phyloP scores from a whole-genome alignment of 2,113 vertebrate genomes.

The Petaurus breviceps region DNA sequence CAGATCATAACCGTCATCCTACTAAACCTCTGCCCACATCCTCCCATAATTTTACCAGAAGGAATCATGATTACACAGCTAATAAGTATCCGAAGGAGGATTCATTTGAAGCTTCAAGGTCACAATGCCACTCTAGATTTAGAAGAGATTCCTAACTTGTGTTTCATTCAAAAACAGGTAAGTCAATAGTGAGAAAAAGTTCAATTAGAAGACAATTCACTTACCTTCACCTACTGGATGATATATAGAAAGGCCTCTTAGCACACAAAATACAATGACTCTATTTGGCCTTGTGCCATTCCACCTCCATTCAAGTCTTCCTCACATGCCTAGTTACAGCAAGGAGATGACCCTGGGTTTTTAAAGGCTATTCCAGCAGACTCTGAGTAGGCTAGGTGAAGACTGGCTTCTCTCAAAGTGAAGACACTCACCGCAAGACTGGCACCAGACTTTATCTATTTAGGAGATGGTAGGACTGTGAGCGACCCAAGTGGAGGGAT shows the following conservation, averaged over 20 bases:
- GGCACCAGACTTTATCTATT: not conserved
- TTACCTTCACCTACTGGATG: not conserved
- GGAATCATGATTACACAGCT: not conserved
- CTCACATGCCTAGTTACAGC: not conserved
- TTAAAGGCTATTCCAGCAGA: not conserved
- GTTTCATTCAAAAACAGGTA: not conserved
- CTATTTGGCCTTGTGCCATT: not conserved
- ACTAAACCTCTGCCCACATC: not conserved
- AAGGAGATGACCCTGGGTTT: not conserved
- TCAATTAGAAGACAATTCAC: not conserved
- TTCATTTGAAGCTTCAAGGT: not conserved
- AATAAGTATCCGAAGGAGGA: not conserved
- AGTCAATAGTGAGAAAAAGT: not conserved
- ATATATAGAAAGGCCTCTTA: not conserved
- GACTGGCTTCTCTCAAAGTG: not conserved
- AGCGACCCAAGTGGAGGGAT: not conserved
- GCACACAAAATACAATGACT: not conserved
- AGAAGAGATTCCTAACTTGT: not conserved
- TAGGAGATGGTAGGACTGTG: not conserved
- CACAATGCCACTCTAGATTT: not conserved
- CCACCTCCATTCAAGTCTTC: not conserved
- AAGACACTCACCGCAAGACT: not conserved
- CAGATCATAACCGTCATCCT: not conserved
- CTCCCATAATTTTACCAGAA: not conserved
- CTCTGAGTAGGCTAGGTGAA: not conserved